Conservation (phyloP, 2,888 invertebrate species). For the Eupithecia vulgata region DNA sequence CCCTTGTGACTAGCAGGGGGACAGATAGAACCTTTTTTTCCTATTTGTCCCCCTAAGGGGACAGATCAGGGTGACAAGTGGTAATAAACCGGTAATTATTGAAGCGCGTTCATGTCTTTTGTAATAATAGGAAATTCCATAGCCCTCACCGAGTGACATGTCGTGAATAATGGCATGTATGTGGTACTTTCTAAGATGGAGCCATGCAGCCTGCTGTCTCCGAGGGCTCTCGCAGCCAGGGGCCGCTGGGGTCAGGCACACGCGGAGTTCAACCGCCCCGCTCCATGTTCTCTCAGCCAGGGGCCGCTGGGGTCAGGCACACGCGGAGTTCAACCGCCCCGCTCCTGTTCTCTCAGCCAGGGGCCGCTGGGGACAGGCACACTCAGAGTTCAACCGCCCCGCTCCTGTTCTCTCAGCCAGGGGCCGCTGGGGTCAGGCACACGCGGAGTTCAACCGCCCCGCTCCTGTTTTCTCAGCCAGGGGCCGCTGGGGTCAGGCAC, state of each 20-base stretch:
- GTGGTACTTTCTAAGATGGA: neutral
- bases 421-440: neutral
- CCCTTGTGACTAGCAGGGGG: too few species aligned
- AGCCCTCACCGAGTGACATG: neutral
- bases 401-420: neutral
- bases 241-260: neutral
- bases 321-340: neutral
- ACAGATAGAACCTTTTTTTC: too few species aligned
- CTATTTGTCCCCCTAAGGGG: too few species aligned
- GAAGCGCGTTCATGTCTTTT: constrained; percentile 1
- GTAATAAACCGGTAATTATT: too few species aligned
- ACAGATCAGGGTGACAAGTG: too few species aligned
- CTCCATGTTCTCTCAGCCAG: too few species aligned
- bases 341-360: too few species aligned
- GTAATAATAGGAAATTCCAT: neutral
- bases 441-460: neutral
- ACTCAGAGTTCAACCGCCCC: neutral
- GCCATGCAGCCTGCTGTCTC: neutral
- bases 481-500: too few species aligned
- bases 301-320: neutral
- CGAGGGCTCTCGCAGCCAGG: neutral
- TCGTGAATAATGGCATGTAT: neutral
- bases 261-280: neutral
- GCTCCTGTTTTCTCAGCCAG: neutral
- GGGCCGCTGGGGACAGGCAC: neutral